A percentile compares a stretch with the other conserved stretches of the same genome.
Conservation (phyloP, 2,113 vertebrate genomes). For the Hydrolagus affinis region DNA sequence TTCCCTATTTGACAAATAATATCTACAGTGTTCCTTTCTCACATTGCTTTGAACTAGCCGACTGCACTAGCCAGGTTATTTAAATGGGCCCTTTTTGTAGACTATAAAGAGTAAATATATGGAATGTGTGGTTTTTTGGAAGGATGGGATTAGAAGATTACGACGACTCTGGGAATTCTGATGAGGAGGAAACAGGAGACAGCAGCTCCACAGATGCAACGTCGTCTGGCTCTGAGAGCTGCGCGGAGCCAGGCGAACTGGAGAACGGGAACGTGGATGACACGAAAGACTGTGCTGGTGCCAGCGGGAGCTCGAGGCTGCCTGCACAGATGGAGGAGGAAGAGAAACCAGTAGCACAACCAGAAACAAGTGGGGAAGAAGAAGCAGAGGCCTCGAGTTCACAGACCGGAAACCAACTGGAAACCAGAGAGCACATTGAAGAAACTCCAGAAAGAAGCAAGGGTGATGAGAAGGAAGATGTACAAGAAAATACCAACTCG, state of each 20-base stretch:
- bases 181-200: constrained; percentile 49
- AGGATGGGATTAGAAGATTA: constrained; percentile 67
- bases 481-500: background rate
- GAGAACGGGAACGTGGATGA: background rate
- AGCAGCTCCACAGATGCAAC: constrained; percentile 35
- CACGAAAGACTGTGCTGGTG: background rate
- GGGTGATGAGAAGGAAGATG: background rate
- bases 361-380: background rate
- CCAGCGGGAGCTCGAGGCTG: background rate
- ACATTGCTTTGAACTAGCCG: too few species aligned
- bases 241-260: background rate
- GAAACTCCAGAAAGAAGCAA: background rate
- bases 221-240: constrained; percentile 40
- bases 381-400: background rate
- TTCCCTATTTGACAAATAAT: too few species aligned
- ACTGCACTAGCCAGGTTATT: too few species aligned
- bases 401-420: background rate
- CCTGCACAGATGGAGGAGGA: background rate
- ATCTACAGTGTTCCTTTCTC: too few species aligned
- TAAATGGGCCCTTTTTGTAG: background rate
- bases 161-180: constrained; percentile 50
- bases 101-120: background rate
- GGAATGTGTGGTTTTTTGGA: constrained; percentile 28
- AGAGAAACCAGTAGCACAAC: background rate
- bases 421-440: background rate